A percentile compares a stretch with the other conserved stretches of the same genome.
Conservation (phyloP, 1,140 invertebrate species). For the Monomorium pharaonis region DNA sequence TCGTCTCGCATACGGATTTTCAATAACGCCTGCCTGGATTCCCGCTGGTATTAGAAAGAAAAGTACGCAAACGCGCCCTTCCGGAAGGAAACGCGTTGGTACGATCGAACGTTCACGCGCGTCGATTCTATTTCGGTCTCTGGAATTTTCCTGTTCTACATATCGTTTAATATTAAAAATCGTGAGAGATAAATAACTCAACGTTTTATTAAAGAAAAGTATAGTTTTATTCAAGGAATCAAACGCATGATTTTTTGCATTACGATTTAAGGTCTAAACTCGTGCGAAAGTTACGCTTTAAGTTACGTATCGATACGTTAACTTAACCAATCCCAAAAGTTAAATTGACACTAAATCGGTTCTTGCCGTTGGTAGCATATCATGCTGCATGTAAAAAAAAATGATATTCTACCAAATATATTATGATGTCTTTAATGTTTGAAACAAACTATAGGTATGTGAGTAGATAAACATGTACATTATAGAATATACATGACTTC, state of each 20-base stretch:
- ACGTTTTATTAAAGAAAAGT: background rate
- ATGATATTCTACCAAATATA: conserved; percentile 19
- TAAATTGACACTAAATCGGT: conserved; percentile 58
- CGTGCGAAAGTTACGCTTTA: conserved; percentile 11
- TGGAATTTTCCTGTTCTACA: background rate
- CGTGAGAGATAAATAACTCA: conserved; percentile 22
- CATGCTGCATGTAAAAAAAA: conserved; percentile 17
- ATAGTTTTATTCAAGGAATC: background rate
- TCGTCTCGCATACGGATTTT: conserved; percentile 62
- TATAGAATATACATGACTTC: background rate
- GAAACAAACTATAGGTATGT: conserved; percentile 18
- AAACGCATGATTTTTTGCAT: background rate
- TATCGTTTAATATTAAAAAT: conserved; percentile 35
- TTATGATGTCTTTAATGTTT: conserved; percentile 6
- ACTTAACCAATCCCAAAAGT: conserved; percentile 54
- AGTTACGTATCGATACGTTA: background rate
- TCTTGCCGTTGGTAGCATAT: conserved; percentile 21
- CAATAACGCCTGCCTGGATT: conserved; percentile 57
- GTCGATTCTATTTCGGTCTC: conserved; percentile 20
- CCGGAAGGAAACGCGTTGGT: background rate
- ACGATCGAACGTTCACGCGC: conserved; percentile 4
- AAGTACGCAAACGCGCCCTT: conserved; percentile 37
- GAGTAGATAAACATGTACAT: background rate
- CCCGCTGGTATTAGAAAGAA: conserved; percentile 41
- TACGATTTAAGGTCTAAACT: background rate